A percentile compares a stretch with the other conserved stretches of the same genome.
Evolutionary conservation across 2,888 invertebrate species (phyloP).

Genomic region (Pammene fasciana): DNA sequence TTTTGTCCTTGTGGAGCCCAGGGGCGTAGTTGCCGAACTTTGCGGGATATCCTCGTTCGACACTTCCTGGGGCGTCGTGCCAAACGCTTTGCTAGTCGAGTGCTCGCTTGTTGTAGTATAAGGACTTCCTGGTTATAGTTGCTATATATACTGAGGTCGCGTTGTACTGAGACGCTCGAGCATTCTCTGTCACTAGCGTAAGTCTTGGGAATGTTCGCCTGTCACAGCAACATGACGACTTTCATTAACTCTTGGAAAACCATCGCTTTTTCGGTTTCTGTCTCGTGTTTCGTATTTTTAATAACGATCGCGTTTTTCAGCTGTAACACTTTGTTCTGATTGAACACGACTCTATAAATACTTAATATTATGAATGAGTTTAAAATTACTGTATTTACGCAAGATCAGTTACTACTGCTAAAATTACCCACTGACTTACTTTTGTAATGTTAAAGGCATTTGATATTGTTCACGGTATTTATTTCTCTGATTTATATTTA

Average conservation of each 20-base stretch:
- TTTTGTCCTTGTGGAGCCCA: slow-evolving; percentile 21
- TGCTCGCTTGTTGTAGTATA: background rate
- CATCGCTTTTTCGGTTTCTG: background rate
- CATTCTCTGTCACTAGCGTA: background rate
- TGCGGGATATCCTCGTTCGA: slow-evolving; percentile 24
- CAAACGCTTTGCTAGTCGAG: background rate
- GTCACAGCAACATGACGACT: slow-evolving; percentile 19
- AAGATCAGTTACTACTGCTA: too few species aligned
- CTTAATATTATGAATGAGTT: too few species aligned
- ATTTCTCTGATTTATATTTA: background rate
- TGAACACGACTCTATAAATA: too few species aligned
- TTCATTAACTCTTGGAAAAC: slow-evolving; percentile 24
- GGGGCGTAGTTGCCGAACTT: slow-evolving; percentile 26
- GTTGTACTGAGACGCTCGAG: background rate
- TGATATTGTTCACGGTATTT: background rate
- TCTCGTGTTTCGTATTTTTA: background rate
- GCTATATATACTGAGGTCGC: background rate
- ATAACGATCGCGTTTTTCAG: background rate
- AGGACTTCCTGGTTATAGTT: background rate
- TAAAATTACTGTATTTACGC: too few species aligned
- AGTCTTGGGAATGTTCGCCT: background rate
- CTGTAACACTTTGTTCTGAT: too few species aligned
- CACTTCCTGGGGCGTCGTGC: slow-evolving; percentile 5
- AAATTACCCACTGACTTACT: too few species aligned
- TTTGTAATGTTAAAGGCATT: too few species aligned